phyloP scores from a whole-genome alignment of 1,140 invertebrate species.

The Cotesia chilonis region DNA sequence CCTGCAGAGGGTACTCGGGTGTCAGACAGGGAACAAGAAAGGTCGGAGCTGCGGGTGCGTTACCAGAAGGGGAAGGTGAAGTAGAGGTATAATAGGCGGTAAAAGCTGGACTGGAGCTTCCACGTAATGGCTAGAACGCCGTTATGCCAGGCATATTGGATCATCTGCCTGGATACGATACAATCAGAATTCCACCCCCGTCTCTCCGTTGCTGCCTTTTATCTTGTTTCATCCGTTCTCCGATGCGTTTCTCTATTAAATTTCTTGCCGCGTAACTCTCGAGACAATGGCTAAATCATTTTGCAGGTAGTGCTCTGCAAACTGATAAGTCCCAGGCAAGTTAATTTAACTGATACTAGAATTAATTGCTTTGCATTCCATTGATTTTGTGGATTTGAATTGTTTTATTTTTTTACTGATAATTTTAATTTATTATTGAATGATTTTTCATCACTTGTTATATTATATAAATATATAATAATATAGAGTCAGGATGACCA shows the following conservation, averaged over 20 bases:
- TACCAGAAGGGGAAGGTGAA: constrained; percentile 5
- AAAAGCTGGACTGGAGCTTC: constrained; percentile 15
- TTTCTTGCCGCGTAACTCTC: constrained; percentile 11
- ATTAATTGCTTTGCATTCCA: too few relatives aligned
- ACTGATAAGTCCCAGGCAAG: background rate
- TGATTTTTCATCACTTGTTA: too few relatives aligned
- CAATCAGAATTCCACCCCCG: constrained; percentile 53
- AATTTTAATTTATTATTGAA: too few relatives aligned
- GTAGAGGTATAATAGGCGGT: constrained; percentile 26
- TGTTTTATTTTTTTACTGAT: too few relatives aligned
- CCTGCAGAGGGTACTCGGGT: constrained; percentile 7
- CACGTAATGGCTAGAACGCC: constrained; percentile 38
- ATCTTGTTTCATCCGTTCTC: too few relatives aligned
- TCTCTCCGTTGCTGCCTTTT: background rate
- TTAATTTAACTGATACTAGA: too few relatives aligned
- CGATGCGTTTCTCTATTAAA: constrained; percentile 23
- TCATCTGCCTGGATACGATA: constrained; percentile 54
- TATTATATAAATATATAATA: too few relatives aligned
- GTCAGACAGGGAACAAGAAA: constrained; percentile 4
- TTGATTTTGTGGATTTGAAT: too few relatives aligned
- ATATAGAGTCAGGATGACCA: too few relatives aligned
- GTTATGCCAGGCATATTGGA: constrained; percentile 54
- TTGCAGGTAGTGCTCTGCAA: background rate
- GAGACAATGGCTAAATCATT: constrained; percentile 17
- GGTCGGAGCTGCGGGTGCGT: background rate